Evolutionary conservation across 2,888 invertebrate species (phyloP).

Genomic region (Cerceris rybyensis): DNA sequence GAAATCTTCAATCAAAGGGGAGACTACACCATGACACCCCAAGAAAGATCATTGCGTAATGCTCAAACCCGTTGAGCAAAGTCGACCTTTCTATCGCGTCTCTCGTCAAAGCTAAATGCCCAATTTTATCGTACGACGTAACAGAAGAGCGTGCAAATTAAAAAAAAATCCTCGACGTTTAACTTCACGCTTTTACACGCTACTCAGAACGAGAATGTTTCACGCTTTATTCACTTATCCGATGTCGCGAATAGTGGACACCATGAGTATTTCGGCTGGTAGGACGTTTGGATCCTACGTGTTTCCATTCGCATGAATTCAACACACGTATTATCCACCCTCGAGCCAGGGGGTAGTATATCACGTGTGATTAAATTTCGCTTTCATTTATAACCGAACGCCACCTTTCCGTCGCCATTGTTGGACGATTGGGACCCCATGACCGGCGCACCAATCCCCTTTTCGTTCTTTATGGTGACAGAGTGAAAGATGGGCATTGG

Average conservation of each 20-base stretch:
- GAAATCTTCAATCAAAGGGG: no score
- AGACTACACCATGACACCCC: no score
- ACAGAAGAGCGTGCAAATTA: no score
- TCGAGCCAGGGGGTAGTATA: slow-evolving; percentile 38
- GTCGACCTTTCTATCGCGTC: no score
- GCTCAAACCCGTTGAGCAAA: no score
- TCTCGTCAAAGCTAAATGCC: no score
- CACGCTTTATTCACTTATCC: neutral
- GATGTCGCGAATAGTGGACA: slow-evolving; percentile 52
- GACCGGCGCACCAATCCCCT: slow-evolving; percentile 20
- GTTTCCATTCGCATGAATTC: slow-evolving; percentile 58
- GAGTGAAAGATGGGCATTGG: slow-evolving; percentile 41
- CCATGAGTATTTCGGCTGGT: slow-evolving; percentile 22
- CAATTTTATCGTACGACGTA: no score
- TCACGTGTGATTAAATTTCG: slow-evolving; percentile 63
- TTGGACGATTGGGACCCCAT: slow-evolving; percentile 32
- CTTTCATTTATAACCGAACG: slow-evolving; percentile 60
- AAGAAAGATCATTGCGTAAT: no score
- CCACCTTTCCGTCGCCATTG: slow-evolving; percentile 46
- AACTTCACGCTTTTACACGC: neutral
- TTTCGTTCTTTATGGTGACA: slow-evolving; percentile 36
- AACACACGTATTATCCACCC: slow-evolving; percentile 36
- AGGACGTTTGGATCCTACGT: slow-evolving; percentile 22
- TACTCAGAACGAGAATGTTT: no score
- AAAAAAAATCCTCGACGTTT: neutral